phyloP scores from a whole-genome alignment of 2,888 invertebrate genomes.

The Pseudococcus viburni region DNA sequence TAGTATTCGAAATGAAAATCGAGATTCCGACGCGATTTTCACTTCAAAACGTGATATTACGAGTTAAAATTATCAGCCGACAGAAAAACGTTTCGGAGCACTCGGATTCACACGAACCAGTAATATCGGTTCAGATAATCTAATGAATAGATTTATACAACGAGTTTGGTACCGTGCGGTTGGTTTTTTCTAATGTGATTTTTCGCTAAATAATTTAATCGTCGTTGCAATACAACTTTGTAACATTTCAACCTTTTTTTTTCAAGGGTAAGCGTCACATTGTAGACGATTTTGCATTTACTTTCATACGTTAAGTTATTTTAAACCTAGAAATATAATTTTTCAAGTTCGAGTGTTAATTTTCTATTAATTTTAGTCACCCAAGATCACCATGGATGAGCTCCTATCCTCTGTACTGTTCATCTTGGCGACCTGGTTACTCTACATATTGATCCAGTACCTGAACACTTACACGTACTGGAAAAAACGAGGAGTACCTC shows the following conservation, averaged over 20 bases:
- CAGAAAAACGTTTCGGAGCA: conserved; percentile 4
- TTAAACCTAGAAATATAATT: neutral
- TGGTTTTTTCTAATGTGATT: conserved; percentile 21
- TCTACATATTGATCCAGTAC: conserved; percentile 7
- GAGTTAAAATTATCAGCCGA: neutral
- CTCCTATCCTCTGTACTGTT: conserved; percentile 15
- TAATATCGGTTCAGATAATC: conserved; percentile 25
- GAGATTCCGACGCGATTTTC: neutral
- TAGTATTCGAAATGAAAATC: too few relatives aligned
- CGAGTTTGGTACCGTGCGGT: neutral
- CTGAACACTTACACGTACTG: conserved; percentile 45
- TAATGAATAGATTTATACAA: neutral
- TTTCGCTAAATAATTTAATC: neutral
- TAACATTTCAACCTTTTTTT: neutral
- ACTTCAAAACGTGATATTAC: neutral
- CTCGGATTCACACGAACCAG: neutral
- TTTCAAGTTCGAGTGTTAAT: neutral
- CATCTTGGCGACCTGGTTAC: neutral
- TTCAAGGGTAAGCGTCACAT: neutral
- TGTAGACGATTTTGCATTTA: neutral
- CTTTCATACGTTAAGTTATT: neutral
- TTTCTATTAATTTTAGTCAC: conserved; percentile 5
- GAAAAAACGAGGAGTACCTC: conserved; percentile 58
- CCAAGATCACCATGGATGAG: neutral
- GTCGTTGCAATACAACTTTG: neutral